Evolutionary conservation across 1,140 invertebrate genomes (phyloP).

Genomic region (Gryon sp.): DNA sequence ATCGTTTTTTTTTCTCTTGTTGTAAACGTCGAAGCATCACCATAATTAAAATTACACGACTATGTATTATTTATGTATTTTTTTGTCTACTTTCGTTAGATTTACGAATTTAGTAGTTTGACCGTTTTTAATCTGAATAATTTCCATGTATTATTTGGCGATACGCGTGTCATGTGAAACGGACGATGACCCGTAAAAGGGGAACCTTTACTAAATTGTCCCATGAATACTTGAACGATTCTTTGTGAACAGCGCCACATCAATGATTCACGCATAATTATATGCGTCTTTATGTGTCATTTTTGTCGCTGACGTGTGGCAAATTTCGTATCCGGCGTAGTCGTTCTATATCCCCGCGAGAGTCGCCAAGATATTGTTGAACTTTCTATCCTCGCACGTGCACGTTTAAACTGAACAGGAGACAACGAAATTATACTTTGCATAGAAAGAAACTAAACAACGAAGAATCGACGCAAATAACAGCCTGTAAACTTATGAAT

Average conservation of each 20-base stretch:
- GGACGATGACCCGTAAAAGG: constrained; percentile 50
- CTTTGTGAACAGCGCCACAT: constrained; percentile 56
- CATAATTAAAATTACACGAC: constrained; percentile 11
- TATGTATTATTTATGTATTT: constrained; percentile 5
- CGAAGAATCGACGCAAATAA: constrained; percentile 10
- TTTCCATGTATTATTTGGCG: constrained; percentile 10
- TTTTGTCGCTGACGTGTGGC: constrained; percentile 62
- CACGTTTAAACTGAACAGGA: constrained; percentile 13
- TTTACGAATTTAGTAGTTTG: constrained; percentile 9
- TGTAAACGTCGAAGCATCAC: neutral
- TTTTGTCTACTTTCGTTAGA: neutral
- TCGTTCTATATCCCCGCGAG: constrained; percentile 42
- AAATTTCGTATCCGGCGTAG: constrained; percentile 51
- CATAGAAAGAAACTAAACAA: constrained; percentile 7
- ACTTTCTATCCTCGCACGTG: constrained; percentile 36
- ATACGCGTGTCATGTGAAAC: constrained; percentile 23
- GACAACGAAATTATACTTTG: constrained; percentile 20
- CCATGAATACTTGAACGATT: constrained; percentile 63
- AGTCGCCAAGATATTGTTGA: constrained; percentile 27
- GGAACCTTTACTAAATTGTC: constrained; percentile 58
- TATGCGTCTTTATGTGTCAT: constrained; percentile 61
- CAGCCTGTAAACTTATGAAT: constrained; percentile 13
- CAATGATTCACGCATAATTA: constrained; percentile 67
- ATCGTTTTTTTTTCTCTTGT: constrained; percentile 1
- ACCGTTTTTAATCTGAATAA: constrained; percentile 23